These are phyloP conservation scores for Rhodinocichla rosea DNA, from an alignment of 2,113 vertebrate species.

Conservation along the genomic window DNA sequence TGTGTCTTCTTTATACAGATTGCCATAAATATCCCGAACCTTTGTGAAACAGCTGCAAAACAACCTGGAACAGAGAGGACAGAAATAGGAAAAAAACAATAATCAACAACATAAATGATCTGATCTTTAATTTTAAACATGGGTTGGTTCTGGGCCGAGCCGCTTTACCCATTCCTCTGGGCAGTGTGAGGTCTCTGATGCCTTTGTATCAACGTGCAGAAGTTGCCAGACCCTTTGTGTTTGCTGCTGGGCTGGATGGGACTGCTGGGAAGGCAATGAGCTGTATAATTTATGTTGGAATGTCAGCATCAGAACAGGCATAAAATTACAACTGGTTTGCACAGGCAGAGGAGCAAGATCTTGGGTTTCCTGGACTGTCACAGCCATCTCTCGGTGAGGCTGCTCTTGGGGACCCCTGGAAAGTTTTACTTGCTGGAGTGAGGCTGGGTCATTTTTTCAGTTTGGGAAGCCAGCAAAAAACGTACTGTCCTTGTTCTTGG, in stretches of 20 bases:
- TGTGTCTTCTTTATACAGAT: neutral
- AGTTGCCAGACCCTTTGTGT: neutral
- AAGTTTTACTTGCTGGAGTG: neutral
- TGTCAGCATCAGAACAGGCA: neutral
- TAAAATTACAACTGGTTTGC: neutral
- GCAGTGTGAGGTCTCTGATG: neutral
- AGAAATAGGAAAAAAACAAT: neutral
- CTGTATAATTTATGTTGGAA: slow-evolving; percentile 30
- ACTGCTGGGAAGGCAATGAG: neutral
- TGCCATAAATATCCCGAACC: neutral
- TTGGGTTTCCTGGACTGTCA: neutral
- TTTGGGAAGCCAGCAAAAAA: rapidly evolving
- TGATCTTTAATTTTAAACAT: neutral
- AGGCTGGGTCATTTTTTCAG: rapidly evolving
- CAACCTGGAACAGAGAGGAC: neutral
- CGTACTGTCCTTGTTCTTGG: rapidly evolving
- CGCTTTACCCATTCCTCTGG: neutral
- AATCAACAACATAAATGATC: rapidly evolving
- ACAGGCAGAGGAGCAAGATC: neutral
- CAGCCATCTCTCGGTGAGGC: neutral
- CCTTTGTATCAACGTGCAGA: neutral
- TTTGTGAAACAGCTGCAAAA: neutral
- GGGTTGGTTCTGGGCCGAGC: neutral
- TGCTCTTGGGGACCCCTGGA: neutral
- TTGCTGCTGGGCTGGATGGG: neutral